Percentiles rank a stretch among this genome's conserved stretches.
These are phyloP conservation scores for Aspidapion aeneum DNA, from an alignment of 2,888 invertebrate genomes.

Conservation along the genomic window DNA sequence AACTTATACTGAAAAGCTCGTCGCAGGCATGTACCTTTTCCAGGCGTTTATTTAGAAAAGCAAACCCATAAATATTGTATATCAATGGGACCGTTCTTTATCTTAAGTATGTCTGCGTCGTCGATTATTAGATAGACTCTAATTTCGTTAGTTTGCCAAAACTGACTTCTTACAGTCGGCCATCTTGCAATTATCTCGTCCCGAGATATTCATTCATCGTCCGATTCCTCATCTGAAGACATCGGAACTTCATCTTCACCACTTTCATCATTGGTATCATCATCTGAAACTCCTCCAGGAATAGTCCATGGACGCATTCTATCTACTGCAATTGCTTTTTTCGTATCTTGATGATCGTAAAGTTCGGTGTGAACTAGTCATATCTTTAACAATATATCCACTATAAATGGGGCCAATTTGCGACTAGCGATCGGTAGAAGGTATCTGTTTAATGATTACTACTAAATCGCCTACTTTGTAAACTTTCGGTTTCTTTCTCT, in stretches of 20 bases:
- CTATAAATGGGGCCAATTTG: constrained; percentile 21
- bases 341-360: constrained; percentile 16
- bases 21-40: no score
- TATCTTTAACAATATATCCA: constrained; percentile 22
- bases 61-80: no score
- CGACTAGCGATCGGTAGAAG: constrained; percentile 20
- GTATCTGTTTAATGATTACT: constrained; percentile 14
- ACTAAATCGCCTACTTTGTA: constrained; percentile 25
- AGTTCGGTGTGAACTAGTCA: constrained; percentile 16
- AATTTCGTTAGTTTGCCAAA: no score
- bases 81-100: no score
- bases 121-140: no score
- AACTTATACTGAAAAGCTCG: no score
- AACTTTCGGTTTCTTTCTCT: constrained; percentile 14
- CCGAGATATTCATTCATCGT: constrained; percentile 4
- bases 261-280: constrained; percentile 18
- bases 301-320: constrained; percentile 18
- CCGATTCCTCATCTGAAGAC: constrained; percentile 1
- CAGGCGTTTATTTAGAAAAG: no score
- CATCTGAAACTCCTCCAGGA: constrained; percentile 20
- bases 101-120: no score
- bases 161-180: constrained; percentile 16
- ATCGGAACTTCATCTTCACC: constrained; percentile 17
- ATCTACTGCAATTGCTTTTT: constrained; percentile 21
- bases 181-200: constrained; percentile 17